phyloP scores from a whole-genome alignment of 1,140 invertebrate genomes.

The Cydia strobilella region DNA sequence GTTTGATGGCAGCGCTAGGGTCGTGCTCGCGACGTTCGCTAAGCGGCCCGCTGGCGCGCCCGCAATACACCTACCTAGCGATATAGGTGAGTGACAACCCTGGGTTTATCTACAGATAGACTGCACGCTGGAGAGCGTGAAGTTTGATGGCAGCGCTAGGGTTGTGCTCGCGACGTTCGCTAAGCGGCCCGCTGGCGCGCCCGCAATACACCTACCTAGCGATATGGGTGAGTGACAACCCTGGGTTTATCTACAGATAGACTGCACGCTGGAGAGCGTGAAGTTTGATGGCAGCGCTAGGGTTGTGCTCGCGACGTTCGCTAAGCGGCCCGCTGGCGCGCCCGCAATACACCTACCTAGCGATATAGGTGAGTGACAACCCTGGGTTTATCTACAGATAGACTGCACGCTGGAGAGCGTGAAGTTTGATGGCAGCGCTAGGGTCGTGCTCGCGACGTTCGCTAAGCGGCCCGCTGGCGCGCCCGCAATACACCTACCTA shows the following conservation, averaged over 20 bases:
- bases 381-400: no score
- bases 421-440: no score
- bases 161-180: no score
- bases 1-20: slow-evolving; percentile 47
- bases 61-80: slow-evolving; percentile 33
- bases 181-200: no score
- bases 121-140: no score
- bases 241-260: slow-evolving; percentile 84
- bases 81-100: background rate
- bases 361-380: background rate
- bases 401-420: no score
- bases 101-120: no score
- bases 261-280: slow-evolving; percentile 76
- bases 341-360: slow-evolving; percentile 35
- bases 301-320: slow-evolving; percentile 48
- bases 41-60: slow-evolving; percentile 33
- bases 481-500: no score
- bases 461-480: no score
- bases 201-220: no score
- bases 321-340: slow-evolving; percentile 31
- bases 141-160: no score
- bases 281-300: slow-evolving; percentile 46
- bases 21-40: slow-evolving; percentile 47
- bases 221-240: slow-evolving; percentile 84
- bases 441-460: no score